phyloP scores from a whole-genome alignment of 2,888 invertebrate genomes.

The Syrphus vitripennis region DNA sequence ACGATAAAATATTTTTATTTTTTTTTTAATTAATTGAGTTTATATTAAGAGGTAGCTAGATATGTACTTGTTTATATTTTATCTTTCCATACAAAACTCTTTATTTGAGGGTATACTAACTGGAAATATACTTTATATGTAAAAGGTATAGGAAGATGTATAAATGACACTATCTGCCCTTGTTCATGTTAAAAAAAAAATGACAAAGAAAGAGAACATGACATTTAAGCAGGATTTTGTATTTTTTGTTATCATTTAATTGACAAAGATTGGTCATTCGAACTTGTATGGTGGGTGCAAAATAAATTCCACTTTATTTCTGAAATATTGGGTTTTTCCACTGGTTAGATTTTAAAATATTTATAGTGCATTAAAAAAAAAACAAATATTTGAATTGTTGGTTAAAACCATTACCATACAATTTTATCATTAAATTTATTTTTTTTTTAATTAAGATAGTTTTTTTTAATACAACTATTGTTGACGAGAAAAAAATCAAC shows the following conservation, averaged over 20 bases:
- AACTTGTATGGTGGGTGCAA: too few relatives aligned
- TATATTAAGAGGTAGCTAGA: background rate
- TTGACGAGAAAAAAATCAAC: too few relatives aligned
- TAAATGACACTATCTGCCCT: background rate
- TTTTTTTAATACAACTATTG: too few relatives aligned
- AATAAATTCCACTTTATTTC: too few relatives aligned
- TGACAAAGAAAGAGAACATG: background rate
- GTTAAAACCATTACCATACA: too few relatives aligned
- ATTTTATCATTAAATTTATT: too few relatives aligned
- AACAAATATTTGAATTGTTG: too few relatives aligned
- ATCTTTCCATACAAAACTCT: background rate
- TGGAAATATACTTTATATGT: background rate
- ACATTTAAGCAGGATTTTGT: background rate
- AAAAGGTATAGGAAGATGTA: background rate
- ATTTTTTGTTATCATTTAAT: background rate
- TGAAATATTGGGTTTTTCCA: too few relatives aligned
- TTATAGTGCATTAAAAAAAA: too few relatives aligned
- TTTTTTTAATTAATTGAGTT: conserved; percentile 29
- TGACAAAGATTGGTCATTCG: background rate
- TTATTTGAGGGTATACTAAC: background rate
- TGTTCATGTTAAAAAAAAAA: background rate
- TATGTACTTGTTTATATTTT: too few relatives aligned
- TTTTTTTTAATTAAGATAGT: too few relatives aligned
- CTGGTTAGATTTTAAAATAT: too few relatives aligned
- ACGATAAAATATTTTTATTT: conserved; percentile 9